phyloP scores from a whole-genome alignment of 2,113 vertebrate genomes.

The Tragulus kanchil region DNA sequence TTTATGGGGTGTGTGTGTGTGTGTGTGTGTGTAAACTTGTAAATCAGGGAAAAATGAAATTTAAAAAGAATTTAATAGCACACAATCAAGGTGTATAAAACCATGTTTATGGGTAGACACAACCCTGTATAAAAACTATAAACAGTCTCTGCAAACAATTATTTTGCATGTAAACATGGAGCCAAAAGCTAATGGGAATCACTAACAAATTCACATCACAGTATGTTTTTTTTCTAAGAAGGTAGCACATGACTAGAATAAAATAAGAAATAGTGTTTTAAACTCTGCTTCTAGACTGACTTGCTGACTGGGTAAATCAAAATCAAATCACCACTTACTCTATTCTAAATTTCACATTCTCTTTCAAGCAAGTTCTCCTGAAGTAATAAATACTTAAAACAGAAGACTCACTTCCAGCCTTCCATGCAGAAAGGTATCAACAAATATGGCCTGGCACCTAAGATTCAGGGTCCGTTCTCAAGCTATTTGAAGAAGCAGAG shows the following conservation, averaged over 20 bases:
- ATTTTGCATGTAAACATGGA: neutral
- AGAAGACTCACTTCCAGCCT: neutral
- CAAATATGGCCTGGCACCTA: fast-evolving
- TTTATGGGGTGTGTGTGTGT: neutral
- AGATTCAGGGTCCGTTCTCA: neutral
- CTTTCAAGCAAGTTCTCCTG: neutral
- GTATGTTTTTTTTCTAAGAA: neutral
- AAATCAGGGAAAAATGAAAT: neutral
- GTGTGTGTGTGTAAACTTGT: neutral
- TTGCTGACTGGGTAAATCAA: neutral
- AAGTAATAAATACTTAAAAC: neutral
- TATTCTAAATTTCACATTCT: neutral
- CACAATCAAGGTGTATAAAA: neutral
- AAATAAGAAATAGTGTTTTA: neutral
- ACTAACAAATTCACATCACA: neutral
- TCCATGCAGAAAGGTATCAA: neutral
- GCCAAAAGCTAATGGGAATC: neutral
- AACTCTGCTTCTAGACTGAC: neutral
- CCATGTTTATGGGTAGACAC: neutral
- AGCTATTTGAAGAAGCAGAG: neutral
- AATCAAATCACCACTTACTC: neutral
- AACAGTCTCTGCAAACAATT: neutral
- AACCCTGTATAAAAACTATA: neutral
- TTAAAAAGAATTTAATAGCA: neutral
- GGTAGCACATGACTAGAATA: neutral